These are phyloP conservation scores for Drosophila merina DNA, from an alignment of 2,888 invertebrate genomes.

Conservation along the genomic window DNA sequence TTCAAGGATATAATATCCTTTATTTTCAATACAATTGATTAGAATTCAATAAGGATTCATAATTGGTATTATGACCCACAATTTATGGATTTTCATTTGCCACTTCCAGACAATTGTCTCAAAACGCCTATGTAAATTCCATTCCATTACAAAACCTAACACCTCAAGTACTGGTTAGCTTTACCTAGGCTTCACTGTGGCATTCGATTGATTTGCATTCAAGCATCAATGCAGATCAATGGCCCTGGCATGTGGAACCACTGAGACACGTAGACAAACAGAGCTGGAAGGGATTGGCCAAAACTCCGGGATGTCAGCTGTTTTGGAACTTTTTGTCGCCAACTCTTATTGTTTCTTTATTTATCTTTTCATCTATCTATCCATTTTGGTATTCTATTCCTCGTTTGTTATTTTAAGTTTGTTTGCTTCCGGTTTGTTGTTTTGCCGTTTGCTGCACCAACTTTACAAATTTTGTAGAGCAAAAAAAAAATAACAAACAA, in stretches of 20 bases:
- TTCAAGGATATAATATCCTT: background rate
- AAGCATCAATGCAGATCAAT: conserved; percentile 76
- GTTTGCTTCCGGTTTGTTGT: conserved; percentile 43
- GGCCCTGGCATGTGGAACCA: conserved; percentile 23
- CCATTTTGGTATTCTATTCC: conserved; percentile 20
- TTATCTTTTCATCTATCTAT: conserved; percentile 17
- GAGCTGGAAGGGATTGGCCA: background rate
- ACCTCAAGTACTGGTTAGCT: background rate
- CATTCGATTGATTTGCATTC: conserved; percentile 27
- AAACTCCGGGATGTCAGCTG: conserved; percentile 36
- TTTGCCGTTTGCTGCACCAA: conserved; percentile 60
- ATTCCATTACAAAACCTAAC: no score
- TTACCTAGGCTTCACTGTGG: conserved; percentile 19
- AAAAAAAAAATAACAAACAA: conserved; percentile 41
- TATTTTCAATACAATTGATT: no score
- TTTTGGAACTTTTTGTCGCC: conserved; percentile 39
- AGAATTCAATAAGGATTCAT: no score
- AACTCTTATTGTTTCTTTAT: conserved; percentile 40
- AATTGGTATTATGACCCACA: no score
- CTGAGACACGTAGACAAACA: conserved; percentile 13
- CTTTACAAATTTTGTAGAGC: conserved; percentile 71
- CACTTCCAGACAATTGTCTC: no score
- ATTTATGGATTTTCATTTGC: no score
- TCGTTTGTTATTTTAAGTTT: conserved; percentile 21
- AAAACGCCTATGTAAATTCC: no score